A percentile compares a stretch with the other conserved stretches of the same genome.
These are phyloP conservation scores for Drosophila neonasuta DNA, from an alignment of 2,888 invertebrate genomes.

Conservation along the genomic window DNA sequence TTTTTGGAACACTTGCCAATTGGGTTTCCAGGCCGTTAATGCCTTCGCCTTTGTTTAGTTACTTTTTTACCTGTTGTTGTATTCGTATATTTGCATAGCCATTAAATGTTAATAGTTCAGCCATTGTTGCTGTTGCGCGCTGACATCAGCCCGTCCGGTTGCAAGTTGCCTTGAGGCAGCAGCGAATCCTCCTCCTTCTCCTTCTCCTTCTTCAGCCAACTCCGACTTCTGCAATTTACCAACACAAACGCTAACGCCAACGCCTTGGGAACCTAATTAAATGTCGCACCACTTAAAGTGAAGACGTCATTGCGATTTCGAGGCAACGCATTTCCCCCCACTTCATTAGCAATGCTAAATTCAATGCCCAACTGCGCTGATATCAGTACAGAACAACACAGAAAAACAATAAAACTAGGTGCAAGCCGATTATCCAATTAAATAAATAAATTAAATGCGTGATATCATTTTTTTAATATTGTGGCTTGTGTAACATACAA, in stretches of 20 bases:
- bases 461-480: background rate
- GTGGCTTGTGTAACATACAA: background rate
- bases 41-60: slow-evolving; percentile 64
- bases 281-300: slow-evolving; percentile 40
- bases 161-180: slow-evolving; percentile 32
- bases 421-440: slow-evolving; percentile 50
- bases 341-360: slow-evolving; percentile 45
- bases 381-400: slow-evolving; percentile 36
- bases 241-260: too few species aligned
- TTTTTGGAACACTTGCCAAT: slow-evolving; percentile 59
- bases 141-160: slow-evolving; percentile 56
- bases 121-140: slow-evolving; percentile 22
- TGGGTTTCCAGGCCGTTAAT: slow-evolving; percentile 47
- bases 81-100: slow-evolving; percentile 60
- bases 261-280: slow-evolving; percentile 53
- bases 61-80: slow-evolving; percentile 29
- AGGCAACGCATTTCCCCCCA: slow-evolving; percentile 33
- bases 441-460: slow-evolving; percentile 37
- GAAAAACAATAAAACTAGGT: slow-evolving; percentile 13
- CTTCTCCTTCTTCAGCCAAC: background rate
- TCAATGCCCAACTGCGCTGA: slow-evolving; percentile 33
- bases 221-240: background rate
- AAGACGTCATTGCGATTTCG: slow-evolving; percentile 35
- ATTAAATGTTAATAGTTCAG: slow-evolving; percentile 70
- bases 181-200: background rate